A percentile compares a stretch with the other conserved stretches of the same genome.
phyloP scores from a whole-genome alignment of 2,797 vertebrate species.

The Pangasius sanitwongsei region DNA sequence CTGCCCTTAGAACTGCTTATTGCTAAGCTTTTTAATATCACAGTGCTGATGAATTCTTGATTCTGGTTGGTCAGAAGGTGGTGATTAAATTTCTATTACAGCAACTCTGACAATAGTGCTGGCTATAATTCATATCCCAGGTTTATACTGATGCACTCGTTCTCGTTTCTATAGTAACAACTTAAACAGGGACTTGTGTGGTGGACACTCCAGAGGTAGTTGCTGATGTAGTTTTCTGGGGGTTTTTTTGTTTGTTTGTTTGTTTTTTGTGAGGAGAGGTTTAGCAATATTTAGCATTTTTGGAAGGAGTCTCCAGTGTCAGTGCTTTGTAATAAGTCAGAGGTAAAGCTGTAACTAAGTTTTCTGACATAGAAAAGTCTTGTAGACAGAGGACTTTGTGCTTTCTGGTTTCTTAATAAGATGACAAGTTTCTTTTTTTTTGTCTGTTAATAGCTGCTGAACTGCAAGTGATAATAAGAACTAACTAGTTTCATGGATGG shows the following conservation, averaged over 20 bases:
- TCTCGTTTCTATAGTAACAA: background rate
- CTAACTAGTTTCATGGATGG: background rate
- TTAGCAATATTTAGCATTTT: background rate
- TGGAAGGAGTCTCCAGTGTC: background rate
- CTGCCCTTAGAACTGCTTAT: background rate
- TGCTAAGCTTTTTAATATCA: background rate
- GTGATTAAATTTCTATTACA: background rate
- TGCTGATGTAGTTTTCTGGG: background rate
- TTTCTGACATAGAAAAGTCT: background rate
- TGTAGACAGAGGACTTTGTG: background rate
- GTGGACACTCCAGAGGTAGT: background rate
- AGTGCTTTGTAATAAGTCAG: background rate
- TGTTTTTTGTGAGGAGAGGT: background rate
- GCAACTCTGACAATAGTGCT: background rate
- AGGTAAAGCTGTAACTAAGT: background rate
- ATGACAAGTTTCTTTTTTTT: background rate
- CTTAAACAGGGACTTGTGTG: background rate
- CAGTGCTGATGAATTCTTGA: background rate
- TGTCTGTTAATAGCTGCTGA: background rate
- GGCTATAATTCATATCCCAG: background rate
- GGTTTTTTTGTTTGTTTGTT: background rate
- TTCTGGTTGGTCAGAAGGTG: constrained; percentile 2
- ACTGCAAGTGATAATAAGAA: background rate
- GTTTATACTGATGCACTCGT: background rate
- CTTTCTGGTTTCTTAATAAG: background rate